Evolutionary conservation across 2,113 vertebrate genomes (phyloP), one percentile per base, ranked within the genome.

Genomic region (Silurus glanis): DNA sequence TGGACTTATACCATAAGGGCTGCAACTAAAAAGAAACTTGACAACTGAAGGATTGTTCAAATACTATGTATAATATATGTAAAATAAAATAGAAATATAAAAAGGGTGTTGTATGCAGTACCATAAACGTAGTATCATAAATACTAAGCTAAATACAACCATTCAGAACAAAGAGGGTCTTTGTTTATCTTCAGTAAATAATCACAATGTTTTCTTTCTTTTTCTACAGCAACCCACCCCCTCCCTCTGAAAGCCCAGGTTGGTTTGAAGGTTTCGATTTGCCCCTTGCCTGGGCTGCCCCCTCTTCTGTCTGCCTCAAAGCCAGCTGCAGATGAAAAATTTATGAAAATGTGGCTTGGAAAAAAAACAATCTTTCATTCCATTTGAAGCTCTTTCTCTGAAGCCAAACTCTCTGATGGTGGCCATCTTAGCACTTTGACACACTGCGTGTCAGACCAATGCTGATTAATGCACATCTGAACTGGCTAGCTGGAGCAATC

Each of bases 261-360:
- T 93, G 93, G 93, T 91, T 90, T 82, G 88, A 91, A 90, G 93
- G 88, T 88, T 92, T 93, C 88, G 89, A 87, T 90, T 84, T 85
- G 75, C 90, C 89, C 85, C 88, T 45, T 59, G 84, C 85, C 72
- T 87, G 88, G 86, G 89, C 61, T 92, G 90, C 89, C 89, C 91
- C 91, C 90, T 91, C 88, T 93, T 86, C 87, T 83, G 81, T 93
- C 93, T 94, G 86, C 93, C 94, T 94, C 94, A 93, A 93, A 95
- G 94, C 92, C 76, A 90, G 91, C 89, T 88, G 90, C 83, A 86
- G 91, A 96, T 95, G 93, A 96, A 96, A 96, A 93, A 95, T 95
- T 92, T 92, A 96, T 95, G 95, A 93, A 92, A 91, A 86, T 87
- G 85, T 91, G 92, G 89, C 94, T 94, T 93, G 88, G 93, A 93